Conservation (phyloP, 2,888 invertebrate genomes). For the Pediacus dermestoides region DNA sequence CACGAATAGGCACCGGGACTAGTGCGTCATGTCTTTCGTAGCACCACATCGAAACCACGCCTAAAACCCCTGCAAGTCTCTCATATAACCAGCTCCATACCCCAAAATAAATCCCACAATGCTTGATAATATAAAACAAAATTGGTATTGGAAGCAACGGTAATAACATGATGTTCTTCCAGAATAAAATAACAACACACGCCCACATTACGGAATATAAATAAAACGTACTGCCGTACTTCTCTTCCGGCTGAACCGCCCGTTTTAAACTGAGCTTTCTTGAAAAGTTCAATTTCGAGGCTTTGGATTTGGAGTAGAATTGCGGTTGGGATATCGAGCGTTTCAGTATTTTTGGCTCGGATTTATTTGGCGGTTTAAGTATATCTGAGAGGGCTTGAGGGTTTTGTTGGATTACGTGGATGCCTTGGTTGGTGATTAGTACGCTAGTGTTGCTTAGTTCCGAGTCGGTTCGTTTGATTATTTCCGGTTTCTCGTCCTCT, state of each 20-base stretch:
- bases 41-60: slow-evolving; percentile 57
- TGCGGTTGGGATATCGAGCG: slow-evolving; percentile 45
- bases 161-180: slow-evolving; percentile 81
- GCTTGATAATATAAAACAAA: slow-evolving; percentile 63
- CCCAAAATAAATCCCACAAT: slow-evolving; percentile 53
- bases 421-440: slow-evolving; percentile 40
- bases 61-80: slow-evolving; percentile 31
- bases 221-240: slow-evolving; percentile 65
- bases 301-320: slow-evolving; percentile 21
- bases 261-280: slow-evolving; percentile 25
- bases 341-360: slow-evolving; percentile 17
- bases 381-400: slow-evolving; percentile 13
- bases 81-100: slow-evolving; percentile 53
- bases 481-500: slow-evolving; percentile 30
- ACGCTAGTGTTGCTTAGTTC: slow-evolving; percentile 34
- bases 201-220: slow-evolving; percentile 78
- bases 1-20: slow-evolving; percentile 72
- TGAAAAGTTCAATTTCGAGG: slow-evolving; percentile 25
- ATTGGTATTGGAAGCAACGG: slow-evolving; percentile 75
- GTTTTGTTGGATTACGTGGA: slow-evolving; percentile 38
- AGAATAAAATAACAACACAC: slow-evolving; percentile 77
- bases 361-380: slow-evolving; percentile 21
- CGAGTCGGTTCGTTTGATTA: slow-evolving; percentile 22
- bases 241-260: slow-evolving; percentile 35
- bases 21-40: slow-evolving; percentile 63